Conservation (phyloP, 1,140 invertebrate genomes). For the Drosophila seguyi region DNA sequence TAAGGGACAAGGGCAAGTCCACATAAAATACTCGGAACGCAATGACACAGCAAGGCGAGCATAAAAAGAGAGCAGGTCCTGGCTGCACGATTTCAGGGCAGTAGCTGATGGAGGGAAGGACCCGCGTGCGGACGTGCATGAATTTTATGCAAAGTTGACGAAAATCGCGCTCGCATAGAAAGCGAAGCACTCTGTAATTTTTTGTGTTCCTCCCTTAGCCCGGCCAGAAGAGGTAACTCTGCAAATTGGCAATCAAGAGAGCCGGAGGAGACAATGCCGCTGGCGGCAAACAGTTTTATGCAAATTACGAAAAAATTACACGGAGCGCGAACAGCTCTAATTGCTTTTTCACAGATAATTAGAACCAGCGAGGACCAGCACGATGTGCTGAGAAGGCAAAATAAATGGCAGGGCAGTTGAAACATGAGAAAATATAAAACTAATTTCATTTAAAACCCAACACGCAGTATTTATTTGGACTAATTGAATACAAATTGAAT, state of each 20-base stretch:
- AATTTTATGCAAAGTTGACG: slow-evolving; percentile 82
- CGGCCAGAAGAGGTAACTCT: slow-evolving; percentile 7
- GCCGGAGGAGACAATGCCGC: slow-evolving; percentile 34
- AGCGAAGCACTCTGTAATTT: slow-evolving; percentile 51
- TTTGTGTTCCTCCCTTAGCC: slow-evolving; percentile 1
- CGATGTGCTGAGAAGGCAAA: slow-evolving; percentile 11
- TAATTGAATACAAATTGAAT: neutral
- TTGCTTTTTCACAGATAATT: slow-evolving; percentile 82
- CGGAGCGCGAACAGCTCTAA: slow-evolving; percentile 55
- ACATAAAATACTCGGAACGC: slow-evolving; percentile 34
- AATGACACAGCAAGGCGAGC: slow-evolving; percentile 26
- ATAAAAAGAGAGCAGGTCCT: slow-evolving; percentile 12
- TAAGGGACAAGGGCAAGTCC: slow-evolving; percentile 48
- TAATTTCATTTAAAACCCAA: slow-evolving; percentile 5
- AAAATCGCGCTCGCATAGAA: slow-evolving; percentile 62
- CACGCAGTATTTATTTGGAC: neutral
- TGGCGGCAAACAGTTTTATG: slow-evolving; percentile 56
- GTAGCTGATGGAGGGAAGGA: slow-evolving; percentile 5
- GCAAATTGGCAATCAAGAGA: slow-evolving; percentile 76
- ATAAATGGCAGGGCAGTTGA: neutral
- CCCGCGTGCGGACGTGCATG: slow-evolving; percentile 60
- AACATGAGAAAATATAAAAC: slow-evolving; percentile 5
- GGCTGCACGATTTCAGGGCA: slow-evolving; percentile 15
- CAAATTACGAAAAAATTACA: slow-evolving; percentile 64
- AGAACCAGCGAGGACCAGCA: slow-evolving; percentile 31